phyloP scores from a whole-genome alignment of 2,113 vertebrate species.

The Nerophis lumbriciformis region DNA sequence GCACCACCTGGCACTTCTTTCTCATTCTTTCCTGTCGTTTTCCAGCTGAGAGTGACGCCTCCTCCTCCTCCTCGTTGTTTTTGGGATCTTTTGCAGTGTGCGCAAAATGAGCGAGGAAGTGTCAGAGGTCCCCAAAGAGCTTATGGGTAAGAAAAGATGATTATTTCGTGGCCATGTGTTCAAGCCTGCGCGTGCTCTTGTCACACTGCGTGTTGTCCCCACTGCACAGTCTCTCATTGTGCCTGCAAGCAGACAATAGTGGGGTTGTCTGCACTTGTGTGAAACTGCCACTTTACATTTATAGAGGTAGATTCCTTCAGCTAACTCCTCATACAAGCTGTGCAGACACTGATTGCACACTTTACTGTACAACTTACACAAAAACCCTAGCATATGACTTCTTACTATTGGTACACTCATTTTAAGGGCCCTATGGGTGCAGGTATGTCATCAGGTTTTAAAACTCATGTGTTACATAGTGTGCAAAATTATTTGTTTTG shows the following conservation, averaged over 20 bases:
- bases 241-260: neutral
- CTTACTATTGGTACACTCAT: neutral
- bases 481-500: neutral
- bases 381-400: neutral
- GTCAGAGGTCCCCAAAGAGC: conserved; percentile 82
- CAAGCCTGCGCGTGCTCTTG: conserved; percentile 30
- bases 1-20: conserved; percentile 63
- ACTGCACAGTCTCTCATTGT: conserved; percentile 5
- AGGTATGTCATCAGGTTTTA: neutral
- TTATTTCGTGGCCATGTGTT: conserved; percentile 43
- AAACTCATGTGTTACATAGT: neutral
- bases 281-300: neutral
- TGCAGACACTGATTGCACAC: neutral
- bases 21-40: neutral
- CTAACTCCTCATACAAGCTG: neutral
- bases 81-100: conserved; percentile 18
- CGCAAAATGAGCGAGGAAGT: conserved; percentile 82
- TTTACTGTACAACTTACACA: neutral
- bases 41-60: conserved; percentile 9
- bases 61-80: conserved; percentile 30
- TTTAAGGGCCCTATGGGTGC: neutral
- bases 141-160: conserved; percentile 76
- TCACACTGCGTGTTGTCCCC: conserved; percentile 18
- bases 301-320: neutral
- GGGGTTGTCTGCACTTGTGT: neutral